Conservation (phyloP, 2,797 vertebrate genomes). For the Steatocranus sp. region DNA sequence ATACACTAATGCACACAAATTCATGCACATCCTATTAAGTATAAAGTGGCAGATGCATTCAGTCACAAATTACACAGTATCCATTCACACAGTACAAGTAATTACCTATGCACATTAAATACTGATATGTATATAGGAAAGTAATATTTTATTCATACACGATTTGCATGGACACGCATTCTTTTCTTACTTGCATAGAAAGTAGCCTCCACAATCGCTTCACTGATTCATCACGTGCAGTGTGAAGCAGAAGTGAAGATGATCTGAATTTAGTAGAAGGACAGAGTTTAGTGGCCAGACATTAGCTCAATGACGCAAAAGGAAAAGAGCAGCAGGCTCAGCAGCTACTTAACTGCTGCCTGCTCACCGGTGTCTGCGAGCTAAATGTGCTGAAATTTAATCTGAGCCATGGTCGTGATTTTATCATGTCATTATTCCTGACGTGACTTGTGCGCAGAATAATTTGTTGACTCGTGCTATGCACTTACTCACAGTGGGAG, state of each 20-base stretch:
- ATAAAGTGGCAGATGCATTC: neutral
- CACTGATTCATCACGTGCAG: neutral
- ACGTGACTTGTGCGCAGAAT: neutral
- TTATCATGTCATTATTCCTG: neutral
- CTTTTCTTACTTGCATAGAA: neutral
- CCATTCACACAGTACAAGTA: neutral
- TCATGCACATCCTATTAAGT: slow-evolving; percentile 20
- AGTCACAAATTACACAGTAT: slow-evolving; percentile 10
- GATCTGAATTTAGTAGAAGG: slow-evolving; percentile 37
- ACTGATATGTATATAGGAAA: neutral
- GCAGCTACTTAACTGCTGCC: slow-evolving; percentile 20
- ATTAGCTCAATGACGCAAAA: slow-evolving; percentile 63
- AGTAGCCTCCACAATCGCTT: neutral
- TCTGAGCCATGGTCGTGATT: neutral
- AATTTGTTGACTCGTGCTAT: neutral
- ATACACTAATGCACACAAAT: neutral
- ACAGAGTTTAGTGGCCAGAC: slow-evolving; percentile 20
- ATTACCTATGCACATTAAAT: neutral
- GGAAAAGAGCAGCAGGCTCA: slow-evolving; percentile 48
- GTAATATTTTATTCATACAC: neutral
- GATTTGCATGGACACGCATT: neutral
- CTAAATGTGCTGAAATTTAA: slow-evolving; percentile 1
- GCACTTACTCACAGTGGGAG: neutral
- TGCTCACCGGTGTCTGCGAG: neutral
- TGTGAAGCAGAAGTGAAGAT: slow-evolving; percentile 2